Percentiles rank a stretch among this genome's conserved stretches.
These are phyloP conservation scores for Caenorhabditis latens DNA, from an alignment of 1,140 invertebrate genomes.

Conservation along the genomic window DNA sequence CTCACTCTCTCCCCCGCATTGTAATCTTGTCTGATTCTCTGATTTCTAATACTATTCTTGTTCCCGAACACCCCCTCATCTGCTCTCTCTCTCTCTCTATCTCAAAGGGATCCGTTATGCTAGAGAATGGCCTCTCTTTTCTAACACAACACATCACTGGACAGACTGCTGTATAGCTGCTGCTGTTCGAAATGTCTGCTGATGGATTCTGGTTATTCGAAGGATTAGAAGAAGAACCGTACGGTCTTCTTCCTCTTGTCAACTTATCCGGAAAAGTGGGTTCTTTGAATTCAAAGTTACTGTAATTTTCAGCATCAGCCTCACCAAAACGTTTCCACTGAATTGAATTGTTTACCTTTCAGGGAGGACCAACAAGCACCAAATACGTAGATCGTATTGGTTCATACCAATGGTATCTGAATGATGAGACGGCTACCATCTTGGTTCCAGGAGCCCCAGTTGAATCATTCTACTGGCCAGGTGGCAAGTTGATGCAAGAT, in stretches of 20 bases:
- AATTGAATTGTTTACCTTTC: background rate
- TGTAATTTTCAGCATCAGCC: background rate
- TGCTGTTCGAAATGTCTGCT: slow-evolving; percentile 23
- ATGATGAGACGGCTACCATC: slow-evolving; percentile 77
- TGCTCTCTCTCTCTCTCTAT: slow-evolving; percentile 43
- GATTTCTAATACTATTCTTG: slow-evolving; percentile 10
- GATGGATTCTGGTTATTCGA: slow-evolving; percentile 78
- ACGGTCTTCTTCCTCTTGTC: slow-evolving; percentile 74
- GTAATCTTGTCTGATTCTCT: slow-evolving; percentile 48
- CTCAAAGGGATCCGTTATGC: slow-evolving; percentile 25
- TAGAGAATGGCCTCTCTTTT: slow-evolving; percentile 40
- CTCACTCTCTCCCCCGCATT: slow-evolving; percentile 33
- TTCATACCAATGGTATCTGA: slow-evolving; percentile 76
- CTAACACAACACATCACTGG: slow-evolving; percentile 40
- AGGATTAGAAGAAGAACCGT: slow-evolving; percentile 75
- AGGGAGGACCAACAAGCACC: slow-evolving; percentile 73
- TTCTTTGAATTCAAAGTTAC: background rate
- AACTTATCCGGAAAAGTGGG: slow-evolving; percentile 71
- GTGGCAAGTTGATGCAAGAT: slow-evolving; percentile 73
- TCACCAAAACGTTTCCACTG: too few species aligned
- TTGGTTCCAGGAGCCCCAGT: slow-evolving; percentile 74
- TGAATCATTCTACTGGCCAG: slow-evolving; percentile 77
- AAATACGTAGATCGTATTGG: slow-evolving; percentile 75
- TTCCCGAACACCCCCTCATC: slow-evolving; percentile 44
- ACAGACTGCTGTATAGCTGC: slow-evolving; percentile 48